Base-by-base conservation (phyloP, 2,113 vertebrate genomes). In the Tragelaphus scriptus region DNA sequence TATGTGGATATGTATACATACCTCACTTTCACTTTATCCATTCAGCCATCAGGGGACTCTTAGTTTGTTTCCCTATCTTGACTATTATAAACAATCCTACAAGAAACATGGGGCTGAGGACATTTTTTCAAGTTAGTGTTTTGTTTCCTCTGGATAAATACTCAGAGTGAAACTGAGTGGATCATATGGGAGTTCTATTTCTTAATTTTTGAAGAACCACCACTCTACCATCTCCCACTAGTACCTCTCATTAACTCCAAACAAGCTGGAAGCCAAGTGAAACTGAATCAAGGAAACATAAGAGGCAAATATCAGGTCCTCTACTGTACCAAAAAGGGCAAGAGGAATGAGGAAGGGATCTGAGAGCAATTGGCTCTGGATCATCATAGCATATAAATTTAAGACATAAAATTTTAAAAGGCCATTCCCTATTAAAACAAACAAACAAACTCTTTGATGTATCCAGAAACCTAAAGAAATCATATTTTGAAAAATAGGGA, bases 341-440 rank as follows among this genome's bases (percentile, higher is more conserved):
- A 12, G 28, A 65, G 4, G 13, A 4, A 6, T 0, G 5, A n/a
- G 7, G 23, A 79, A 51, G 6, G 19, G 11, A 44, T 47, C 13
- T 44, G 61, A 68, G 6, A 90, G 16, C 59, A 53, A 9, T 2
- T 58, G 56, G 9, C 5, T 58, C 9, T 85, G 5, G 9, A 65
- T 9, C 8, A 58, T 23, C 17, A 49, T 10, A 85, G 47, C 7
- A 47, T 13, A 9, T 26, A 51, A 55, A 30, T 5, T 80, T 53
- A 77, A 77, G 3, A 21, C n/a, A 40, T 17, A 56, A 58, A 30
- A 25, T 16, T 40, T 75, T 16, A 3, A 55, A 53, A 23, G 51
- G 10, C 7, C 3, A 0, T 19, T 19, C 14, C 19, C 2, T 6
- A 15, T 6, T 68, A 53, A 82, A 53, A 53, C 53, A 55, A 81